Percentiles rank a stretch among this genome's conserved stretches.
These are phyloP conservation scores for Alligator sinensis DNA, from an alignment of 2,113 vertebrate species.

Conservation along the genomic window DNA sequence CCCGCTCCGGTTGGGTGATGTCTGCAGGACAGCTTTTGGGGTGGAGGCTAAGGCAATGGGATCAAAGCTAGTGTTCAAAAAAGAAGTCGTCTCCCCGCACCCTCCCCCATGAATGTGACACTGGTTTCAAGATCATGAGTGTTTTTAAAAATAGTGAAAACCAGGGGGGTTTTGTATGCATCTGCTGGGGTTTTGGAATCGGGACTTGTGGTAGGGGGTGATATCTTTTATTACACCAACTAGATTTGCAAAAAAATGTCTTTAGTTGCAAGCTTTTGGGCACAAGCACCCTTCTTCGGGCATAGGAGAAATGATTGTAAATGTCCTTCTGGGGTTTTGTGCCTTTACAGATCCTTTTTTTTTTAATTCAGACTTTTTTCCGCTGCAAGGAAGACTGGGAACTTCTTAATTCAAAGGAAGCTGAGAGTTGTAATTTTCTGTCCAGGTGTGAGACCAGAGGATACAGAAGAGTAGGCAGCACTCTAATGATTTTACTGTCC, in stretches of 20 bases:
- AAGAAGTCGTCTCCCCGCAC: background rate
- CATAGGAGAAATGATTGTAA: background rate
- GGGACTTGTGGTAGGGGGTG: no score
- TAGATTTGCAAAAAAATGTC: no score
- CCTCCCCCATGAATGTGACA: background rate
- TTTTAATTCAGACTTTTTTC: background rate
- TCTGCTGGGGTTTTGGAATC: no score
- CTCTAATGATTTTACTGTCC: no score
- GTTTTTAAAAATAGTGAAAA: background rate
- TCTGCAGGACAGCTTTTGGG: background rate
- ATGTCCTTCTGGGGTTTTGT: background rate
- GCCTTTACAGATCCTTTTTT: background rate
- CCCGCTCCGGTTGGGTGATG: background rate
- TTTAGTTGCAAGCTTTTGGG: no score
- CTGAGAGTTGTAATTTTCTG: background rate
- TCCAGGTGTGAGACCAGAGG: no score
- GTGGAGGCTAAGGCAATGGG: background rate
- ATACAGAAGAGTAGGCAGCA: no score
- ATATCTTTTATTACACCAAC: no score
- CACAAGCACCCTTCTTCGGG: no score
- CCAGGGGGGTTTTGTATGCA: no score
- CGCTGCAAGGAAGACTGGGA: background rate
- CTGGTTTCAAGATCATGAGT: background rate
- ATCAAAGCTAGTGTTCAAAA: background rate
- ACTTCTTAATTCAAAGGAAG: background rate